Conservation (phyloP, 2,888 invertebrate species). For the Terebella lapidaria region DNA sequence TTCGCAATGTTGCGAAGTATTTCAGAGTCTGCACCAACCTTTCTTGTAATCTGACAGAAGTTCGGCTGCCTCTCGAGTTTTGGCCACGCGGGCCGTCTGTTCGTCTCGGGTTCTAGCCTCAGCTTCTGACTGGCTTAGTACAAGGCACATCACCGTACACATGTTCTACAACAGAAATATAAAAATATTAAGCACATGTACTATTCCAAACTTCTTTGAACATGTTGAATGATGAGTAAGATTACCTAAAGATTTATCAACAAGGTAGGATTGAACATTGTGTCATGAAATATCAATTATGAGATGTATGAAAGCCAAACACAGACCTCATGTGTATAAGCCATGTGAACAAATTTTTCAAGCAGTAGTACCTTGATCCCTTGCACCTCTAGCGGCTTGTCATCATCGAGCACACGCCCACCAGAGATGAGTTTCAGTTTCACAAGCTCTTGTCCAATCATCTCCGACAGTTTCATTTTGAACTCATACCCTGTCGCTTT, state of each 20-base stretch:
- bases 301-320: neutral
- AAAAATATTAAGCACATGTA: conserved; percentile 11
- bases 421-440: conserved; percentile 40
- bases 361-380: conserved; percentile 34
- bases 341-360: neutral
- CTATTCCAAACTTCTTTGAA: no score
- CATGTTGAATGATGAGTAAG: no score
- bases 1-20: no score
- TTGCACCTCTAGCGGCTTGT: conserved; percentile 32
- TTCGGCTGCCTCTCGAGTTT: conserved; percentile 46
- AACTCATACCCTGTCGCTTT: conserved; percentile 31
- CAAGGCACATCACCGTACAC: conserved; percentile 39
- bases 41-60: conserved; percentile 43
- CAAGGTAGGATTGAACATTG: no score
- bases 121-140: conserved; percentile 33
- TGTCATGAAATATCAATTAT: neutral
- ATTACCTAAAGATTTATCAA: no score
- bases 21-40: conserved; percentile 13
- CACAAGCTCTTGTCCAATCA: conserved; percentile 11
- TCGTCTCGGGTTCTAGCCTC: conserved; percentile 33
- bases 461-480: conserved; percentile 27
- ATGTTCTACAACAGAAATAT: no score
- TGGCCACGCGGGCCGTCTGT: conserved; percentile 29
- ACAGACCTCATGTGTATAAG: neutral
- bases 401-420: conserved; percentile 40